Evolutionary conservation across 2,888 invertebrate species (phyloP).

Genomic region (Trichacis sp.): DNA sequence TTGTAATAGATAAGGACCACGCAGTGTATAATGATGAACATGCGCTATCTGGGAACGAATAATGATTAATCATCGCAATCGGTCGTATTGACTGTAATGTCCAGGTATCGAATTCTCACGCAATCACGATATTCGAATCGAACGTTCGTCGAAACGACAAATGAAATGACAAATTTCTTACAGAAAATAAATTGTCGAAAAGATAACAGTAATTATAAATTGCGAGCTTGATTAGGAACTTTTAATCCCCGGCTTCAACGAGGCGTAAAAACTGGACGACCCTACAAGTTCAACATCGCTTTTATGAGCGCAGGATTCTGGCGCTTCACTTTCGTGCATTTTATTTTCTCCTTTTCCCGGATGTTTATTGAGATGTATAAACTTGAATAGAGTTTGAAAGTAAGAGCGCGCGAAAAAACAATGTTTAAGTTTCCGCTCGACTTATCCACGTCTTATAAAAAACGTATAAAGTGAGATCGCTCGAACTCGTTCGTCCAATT

Average conservation of each 20-base stretch:
- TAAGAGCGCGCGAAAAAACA: neutral
- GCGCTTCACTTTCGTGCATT: neutral
- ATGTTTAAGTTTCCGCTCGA: slow-evolving; percentile 3
- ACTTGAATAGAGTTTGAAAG: slow-evolving; percentile 11
- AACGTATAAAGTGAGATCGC: neutral
- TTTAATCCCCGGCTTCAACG: no score
- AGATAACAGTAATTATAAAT: no score
- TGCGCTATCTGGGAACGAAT: slow-evolving; percentile 4
- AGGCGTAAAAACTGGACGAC: neutral
- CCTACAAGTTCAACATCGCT: neutral
- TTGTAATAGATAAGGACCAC: slow-evolving; percentile 34
- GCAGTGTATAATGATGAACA: slow-evolving; percentile 14
- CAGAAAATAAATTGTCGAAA: no score
- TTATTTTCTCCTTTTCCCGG: slow-evolving; percentile 2
- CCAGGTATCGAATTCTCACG: slow-evolving; percentile 19
- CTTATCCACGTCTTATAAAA: neutral
- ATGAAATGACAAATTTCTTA: no score
- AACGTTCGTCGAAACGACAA: neutral
- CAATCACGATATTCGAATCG: neutral
- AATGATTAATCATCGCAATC: slow-evolving; percentile 14
- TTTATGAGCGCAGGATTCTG: neutral
- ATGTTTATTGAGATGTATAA: slow-evolving; percentile 7
- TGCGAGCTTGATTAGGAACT: no score
- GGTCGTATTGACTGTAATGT: slow-evolving; percentile 13
- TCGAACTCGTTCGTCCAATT: neutral